Evolutionary conservation across 2,113 vertebrate species (phyloP), one percentile per base, ranked within the genome.

Genomic region (Paralichthys olivaceus): DNA sequence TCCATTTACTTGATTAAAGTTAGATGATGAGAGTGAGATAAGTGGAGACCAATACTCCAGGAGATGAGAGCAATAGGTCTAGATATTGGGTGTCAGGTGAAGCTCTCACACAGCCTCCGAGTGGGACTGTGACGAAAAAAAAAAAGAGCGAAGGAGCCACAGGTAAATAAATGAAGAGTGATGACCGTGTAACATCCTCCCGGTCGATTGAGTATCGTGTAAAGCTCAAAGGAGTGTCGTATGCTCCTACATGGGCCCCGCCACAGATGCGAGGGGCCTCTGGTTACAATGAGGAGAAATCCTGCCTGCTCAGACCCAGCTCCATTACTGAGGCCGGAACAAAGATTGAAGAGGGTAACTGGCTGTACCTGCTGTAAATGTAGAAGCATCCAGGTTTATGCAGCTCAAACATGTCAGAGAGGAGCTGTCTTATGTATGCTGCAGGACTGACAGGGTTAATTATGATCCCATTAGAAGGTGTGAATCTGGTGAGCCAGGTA

Each of bases 1-100:
- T 89, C 94, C 94, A 95, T 94, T 95, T 93, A 88, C 85, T 93
- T 95, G 93, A 95, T 95, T 95, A 94, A 94, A 93, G 90, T 91
- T 91, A 93, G 93, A 94, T 93, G 93, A 94, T 80, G 91, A 91
- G 92, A 86, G 88, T 86, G 83, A 92, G 91, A 93, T 93, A 92
- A 94, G 85, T 79, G 89, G 91, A 88, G 89, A 89, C 84, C 92
- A 91, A 93, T 90, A 87, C 89, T 78, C 19, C 49, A 79, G 84
- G 64, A 91, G 87, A 91, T 91, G 90, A 91, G 91, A 91, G 93
- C 91, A 90, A 91, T 88, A 85, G 84, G 85, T 90, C 87, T 83
- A 58, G 82, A 91, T 93, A 90, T 89, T 84, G 80, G 87, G 94
- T 94, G 92, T 92, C 93, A 88, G 90, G 89, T 90, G 84, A 85